These are phyloP conservation scores for Gadopsis bispinosus DNA, from an alignment of 2,797 vertebrate genomes.

Conservation along the genomic window DNA sequence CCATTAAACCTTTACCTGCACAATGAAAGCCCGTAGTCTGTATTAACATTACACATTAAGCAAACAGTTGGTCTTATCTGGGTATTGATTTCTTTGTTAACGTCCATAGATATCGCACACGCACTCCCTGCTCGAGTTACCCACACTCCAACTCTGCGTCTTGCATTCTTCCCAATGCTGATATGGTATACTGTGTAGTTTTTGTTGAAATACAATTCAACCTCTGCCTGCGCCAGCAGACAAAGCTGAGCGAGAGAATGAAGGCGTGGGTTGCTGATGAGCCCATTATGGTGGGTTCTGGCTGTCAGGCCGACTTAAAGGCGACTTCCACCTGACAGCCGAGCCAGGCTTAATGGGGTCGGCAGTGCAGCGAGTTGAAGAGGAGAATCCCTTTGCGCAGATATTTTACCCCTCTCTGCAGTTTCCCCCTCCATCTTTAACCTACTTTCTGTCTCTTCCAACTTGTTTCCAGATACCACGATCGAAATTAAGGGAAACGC, in stretches of 20 bases:
- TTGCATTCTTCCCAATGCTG: neutral
- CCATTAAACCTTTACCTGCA: neutral
- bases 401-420: conserved; percentile 64
- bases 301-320: conserved; percentile 64
- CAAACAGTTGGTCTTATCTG: conserved; percentile 8
- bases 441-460: conserved; percentile 54
- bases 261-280: conserved; percentile 57
- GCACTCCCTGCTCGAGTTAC: neutral
- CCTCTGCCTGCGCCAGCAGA: conserved; percentile 9
- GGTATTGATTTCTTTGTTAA: conserved; percentile 43
- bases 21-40: neutral
- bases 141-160: neutral
- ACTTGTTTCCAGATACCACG: conserved; percentile 44
- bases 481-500: conserved; percentile 43
- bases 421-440: conserved; percentile 52
- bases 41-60: neutral
- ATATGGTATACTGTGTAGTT: neutral
- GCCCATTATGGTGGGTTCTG: conserved; percentile 69
- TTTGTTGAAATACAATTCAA: conserved; percentile 27
- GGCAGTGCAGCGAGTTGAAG: conserved; percentile 53
- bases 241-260: conserved; percentile 22
- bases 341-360: conserved; percentile 68
- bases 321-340: conserved; percentile 70
- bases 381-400: conserved; percentile 60
- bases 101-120: conserved; percentile 7